Conservation (phyloP, 2,888 invertebrate genomes). For the Papilio demoleus region DNA sequence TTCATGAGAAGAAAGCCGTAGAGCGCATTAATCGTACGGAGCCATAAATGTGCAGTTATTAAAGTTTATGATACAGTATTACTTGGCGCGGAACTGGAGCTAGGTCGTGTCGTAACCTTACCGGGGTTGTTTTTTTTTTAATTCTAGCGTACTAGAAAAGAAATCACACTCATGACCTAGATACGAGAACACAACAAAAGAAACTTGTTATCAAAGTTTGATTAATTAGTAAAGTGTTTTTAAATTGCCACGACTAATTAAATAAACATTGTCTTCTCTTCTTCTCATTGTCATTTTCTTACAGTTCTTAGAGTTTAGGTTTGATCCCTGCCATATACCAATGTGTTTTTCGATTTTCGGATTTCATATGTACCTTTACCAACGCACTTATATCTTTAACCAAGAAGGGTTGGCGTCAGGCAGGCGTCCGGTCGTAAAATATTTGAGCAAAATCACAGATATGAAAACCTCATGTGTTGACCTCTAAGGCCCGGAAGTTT, state of each 20-base stretch:
- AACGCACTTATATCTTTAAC: too few relatives aligned
- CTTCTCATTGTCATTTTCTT: too few relatives aligned
- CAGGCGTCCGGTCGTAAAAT: too few relatives aligned
- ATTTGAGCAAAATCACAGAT: too few relatives aligned
- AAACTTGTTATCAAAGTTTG: background rate
- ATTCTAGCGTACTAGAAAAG: conserved; percentile 45
- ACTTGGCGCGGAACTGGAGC: conserved; percentile 54
- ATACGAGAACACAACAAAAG: conserved; percentile 25
- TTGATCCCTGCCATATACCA: too few relatives aligned
- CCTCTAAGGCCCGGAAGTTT: too few relatives aligned
- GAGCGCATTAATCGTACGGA: conserved; percentile 27
- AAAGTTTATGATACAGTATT: conserved; percentile 41
- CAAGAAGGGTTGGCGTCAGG: too few relatives aligned
- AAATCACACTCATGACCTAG: conserved; percentile 41
- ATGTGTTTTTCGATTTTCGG: too few relatives aligned
- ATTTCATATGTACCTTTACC: too few relatives aligned
- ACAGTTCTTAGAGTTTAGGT: too few relatives aligned
- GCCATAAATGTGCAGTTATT: conserved; percentile 37
- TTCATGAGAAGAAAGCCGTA: conserved; percentile 17
- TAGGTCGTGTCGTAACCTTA: conserved; percentile 70
- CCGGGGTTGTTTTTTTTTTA: conserved; percentile 48
- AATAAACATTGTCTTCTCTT: conserved; percentile 1
- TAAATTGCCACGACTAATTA: background rate
- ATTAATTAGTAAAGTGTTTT: background rate
- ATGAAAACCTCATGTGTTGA: too few relatives aligned